Evolutionary conservation across 2,797 vertebrate genomes (phyloP).

Genomic region (Acestrorhynchus altus): DNA sequence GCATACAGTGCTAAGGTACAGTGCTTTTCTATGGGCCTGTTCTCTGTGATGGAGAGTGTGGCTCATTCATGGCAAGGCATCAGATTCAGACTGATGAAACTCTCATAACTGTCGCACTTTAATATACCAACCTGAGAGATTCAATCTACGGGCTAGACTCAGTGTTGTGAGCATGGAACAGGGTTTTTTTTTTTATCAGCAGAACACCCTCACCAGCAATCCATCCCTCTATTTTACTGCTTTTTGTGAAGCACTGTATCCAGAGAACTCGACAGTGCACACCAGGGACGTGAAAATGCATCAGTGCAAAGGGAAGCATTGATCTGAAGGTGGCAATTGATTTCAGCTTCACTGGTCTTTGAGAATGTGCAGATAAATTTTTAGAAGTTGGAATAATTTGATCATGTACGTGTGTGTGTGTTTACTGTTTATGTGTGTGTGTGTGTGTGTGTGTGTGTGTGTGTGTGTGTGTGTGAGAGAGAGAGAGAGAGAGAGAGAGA

Average conservation of each 20-base stretch:
- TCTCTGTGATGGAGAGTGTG: conserved; percentile 7
- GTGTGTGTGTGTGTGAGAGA: too few relatives aligned
- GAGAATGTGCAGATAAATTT: too few relatives aligned
- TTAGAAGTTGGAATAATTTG: too few relatives aligned
- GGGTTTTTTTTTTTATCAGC: background rate
- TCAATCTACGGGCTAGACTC: conserved; percentile 17
- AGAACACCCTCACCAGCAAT: background rate
- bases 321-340: too few relatives aligned
- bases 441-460: too few relatives aligned
- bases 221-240: background rate
- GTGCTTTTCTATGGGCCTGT: conserved; percentile 13
- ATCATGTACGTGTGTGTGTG: too few relatives aligned
- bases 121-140: conserved; percentile 24
- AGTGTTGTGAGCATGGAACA: background rate
- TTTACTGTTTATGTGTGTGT: too few relatives aligned
- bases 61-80: background rate
- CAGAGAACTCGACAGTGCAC: background rate
- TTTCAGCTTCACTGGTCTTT: too few relatives aligned
- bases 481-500: too few relatives aligned
- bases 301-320: too few relatives aligned
- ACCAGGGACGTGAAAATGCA: background rate
- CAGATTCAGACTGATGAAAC: conserved; percentile 1
- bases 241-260: background rate
- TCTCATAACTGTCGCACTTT: background rate
- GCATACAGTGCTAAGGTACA: conserved; percentile 89